phyloP scores from a whole-genome alignment of 2,797 vertebrate species.

The Sebastes diploproa region DNA sequence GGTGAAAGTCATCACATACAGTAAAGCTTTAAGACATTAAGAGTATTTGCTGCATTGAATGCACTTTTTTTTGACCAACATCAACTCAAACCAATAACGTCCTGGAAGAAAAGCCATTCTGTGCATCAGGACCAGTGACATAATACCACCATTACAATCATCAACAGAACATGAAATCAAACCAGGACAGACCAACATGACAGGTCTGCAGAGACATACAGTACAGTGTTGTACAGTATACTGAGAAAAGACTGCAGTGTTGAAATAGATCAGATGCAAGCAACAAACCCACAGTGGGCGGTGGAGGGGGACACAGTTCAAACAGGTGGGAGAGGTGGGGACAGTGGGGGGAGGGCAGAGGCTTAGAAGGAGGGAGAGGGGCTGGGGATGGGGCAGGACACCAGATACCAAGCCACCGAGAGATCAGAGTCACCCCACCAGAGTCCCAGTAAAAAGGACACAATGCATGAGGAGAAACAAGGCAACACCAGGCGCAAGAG shows the following conservation, averaged over 20 bases:
- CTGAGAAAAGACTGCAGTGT: slow-evolving; percentile 71
- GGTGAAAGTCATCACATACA: neutral
- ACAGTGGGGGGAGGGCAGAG: slow-evolving; percentile 13
- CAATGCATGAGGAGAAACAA: slow-evolving; percentile 79
- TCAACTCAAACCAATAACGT: neutral
- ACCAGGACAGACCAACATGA: slow-evolving; percentile 81
- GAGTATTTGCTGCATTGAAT: neutral
- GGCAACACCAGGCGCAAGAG: slow-evolving; percentile 69
- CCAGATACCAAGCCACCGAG: slow-evolving; percentile 67
- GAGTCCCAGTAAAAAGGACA: slow-evolving; percentile 64
- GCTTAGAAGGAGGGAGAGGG: slow-evolving; percentile 8
- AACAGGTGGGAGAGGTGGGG: slow-evolving; percentile 65
- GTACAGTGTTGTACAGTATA: slow-evolving; percentile 65
- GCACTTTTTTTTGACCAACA: slow-evolving; percentile 1
- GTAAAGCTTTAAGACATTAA: neutral
- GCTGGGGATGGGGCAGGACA: slow-evolving; percentile 37
- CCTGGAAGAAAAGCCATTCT: neutral
- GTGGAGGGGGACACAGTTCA: slow-evolving; percentile 69
- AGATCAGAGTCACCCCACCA: slow-evolving; percentile 70
- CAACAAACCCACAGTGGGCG: slow-evolving; percentile 82
- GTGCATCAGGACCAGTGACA: slow-evolving; percentile 13
- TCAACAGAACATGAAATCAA: slow-evolving; percentile 75
- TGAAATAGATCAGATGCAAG: slow-evolving; percentile 82
- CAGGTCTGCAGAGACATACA: slow-evolving; percentile 83
- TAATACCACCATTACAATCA: slow-evolving; percentile 39